Evolutionary conservation across 2,797 vertebrate species (phyloP).

Genomic region (Enteromius mattozi): DNA sequence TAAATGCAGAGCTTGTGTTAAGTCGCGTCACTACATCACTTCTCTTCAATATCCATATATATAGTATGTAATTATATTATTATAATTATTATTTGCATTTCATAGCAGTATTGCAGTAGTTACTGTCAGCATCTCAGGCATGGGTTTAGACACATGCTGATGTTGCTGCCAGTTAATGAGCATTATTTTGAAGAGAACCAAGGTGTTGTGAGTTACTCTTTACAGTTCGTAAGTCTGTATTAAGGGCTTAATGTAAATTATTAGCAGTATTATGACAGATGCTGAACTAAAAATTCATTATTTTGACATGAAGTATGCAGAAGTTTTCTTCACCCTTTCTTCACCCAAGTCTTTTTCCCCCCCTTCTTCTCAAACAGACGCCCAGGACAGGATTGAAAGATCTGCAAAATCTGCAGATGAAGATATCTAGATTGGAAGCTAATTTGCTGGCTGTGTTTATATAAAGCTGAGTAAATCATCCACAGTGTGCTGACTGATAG

Average conservation of each 20-base stretch:
- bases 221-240: not conserved
- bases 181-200: not conserved
- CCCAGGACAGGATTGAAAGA: not conserved
- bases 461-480: slow-evolving; percentile 48
- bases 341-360: slow-evolving; percentile 5
- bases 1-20: too few species aligned
- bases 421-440: slow-evolving; percentile 42
- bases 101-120: not conserved
- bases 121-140: not conserved
- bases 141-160: not conserved
- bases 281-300: not conserved
- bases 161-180: not conserved
- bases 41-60: too few species aligned
- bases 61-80: not conserved
- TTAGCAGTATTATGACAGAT: not conserved
- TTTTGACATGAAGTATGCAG: not conserved
- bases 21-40: too few species aligned
- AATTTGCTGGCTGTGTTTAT: slow-evolving; percentile 45
- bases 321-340: slow-evolving; percentile 52
- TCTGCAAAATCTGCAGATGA: slow-evolving; percentile 32
- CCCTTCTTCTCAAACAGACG: not conserved
- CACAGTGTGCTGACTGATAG: slow-evolving; percentile 37
- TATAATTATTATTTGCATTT: not conserved
- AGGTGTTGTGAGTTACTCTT: not conserved
- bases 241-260: not conserved